Conservation (phyloP, 2,797 vertebrate species). For the Discoglossus pictus region DNA sequence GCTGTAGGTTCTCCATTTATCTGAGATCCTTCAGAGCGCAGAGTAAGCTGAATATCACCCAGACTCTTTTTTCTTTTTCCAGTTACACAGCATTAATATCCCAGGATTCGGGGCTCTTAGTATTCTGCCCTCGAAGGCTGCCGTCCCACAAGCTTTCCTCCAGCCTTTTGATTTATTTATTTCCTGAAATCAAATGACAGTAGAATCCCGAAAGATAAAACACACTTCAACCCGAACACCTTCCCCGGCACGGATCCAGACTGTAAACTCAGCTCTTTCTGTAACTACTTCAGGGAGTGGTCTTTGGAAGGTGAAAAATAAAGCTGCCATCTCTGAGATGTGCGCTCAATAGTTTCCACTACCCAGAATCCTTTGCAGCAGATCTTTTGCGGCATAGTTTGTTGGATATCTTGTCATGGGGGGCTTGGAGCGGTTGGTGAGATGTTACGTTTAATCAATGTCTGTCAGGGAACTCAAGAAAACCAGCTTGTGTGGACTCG, state of each 20-base stretch:
- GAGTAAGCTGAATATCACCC: conserved; percentile 12
- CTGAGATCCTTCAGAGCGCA: conserved; percentile 27
- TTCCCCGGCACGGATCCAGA: conserved; percentile 12
- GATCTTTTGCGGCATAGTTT: too few species aligned
- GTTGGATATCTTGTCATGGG: too few species aligned
- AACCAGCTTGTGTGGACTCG: too few species aligned
- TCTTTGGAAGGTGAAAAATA: neutral
- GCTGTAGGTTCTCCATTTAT: conserved; percentile 24
- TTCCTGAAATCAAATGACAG: conserved; percentile 49
- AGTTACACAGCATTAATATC: conserved; percentile 29
- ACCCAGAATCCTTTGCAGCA: too few species aligned
- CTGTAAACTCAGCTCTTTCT: conserved; percentile 20
- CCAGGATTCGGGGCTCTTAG: conserved; percentile 26
- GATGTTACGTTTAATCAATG: too few species aligned
- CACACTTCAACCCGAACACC: conserved; percentile 36
- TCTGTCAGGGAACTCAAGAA: too few species aligned
- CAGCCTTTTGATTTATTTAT: conserved; percentile 50
- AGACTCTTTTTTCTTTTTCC: neutral
- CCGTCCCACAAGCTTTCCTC: conserved; percentile 37
- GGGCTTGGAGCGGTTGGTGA: too few species aligned
- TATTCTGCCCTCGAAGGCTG: conserved; percentile 41
- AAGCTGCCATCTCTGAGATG: too few species aligned
- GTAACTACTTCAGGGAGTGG: conserved; percentile 3
- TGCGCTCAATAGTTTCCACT: too few species aligned
- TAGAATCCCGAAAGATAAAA: conserved; percentile 35